Conservation (phyloP, 2,113 vertebrate genomes). For the Hyperopisus bebe region DNA sequence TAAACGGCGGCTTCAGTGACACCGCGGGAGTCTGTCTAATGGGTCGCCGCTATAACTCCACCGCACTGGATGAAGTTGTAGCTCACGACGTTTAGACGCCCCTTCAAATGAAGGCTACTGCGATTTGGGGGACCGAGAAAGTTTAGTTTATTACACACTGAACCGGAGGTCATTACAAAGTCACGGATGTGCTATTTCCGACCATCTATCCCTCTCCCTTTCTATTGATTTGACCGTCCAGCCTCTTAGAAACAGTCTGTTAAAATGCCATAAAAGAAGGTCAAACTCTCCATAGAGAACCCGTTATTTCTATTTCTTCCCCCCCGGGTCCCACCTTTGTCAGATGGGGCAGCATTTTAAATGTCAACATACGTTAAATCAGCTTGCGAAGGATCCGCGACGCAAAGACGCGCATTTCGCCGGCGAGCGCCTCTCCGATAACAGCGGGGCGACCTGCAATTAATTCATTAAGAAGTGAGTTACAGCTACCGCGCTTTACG, state of each 20-base stretch:
- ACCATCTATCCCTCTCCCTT: constrained; percentile 2
- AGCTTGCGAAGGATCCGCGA: background rate
- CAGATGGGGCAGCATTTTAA: constrained; percentile 15
- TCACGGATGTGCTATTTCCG: constrained; percentile 12
- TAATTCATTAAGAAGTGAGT: background rate
- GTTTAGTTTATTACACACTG: constrained; percentile 12
- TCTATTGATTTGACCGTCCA: constrained; percentile 16
- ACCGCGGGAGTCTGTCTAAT: background rate
- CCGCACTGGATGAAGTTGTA: background rate
- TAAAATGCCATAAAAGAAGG: constrained; percentile 26
- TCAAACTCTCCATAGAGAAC: constrained; percentile 14
- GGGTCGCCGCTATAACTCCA: background rate
- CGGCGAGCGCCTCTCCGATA: background rate
- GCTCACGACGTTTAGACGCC: background rate
- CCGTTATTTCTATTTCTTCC: constrained; percentile 10
- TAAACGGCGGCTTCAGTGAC: background rate
- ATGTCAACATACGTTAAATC: constrained; percentile 17
- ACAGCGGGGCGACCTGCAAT: background rate
- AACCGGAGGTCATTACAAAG: constrained; percentile 18
- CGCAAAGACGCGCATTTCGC: background rate
- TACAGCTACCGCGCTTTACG: background rate
- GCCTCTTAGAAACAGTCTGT: constrained; percentile 17
- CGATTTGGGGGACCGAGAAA: background rate
- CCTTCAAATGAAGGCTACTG: background rate
- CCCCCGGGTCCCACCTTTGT: constrained; percentile 7